These are phyloP conservation scores for Gyrodactylus bullatarudis DNA, from an alignment of 1,140 invertebrate species.

Conservation along the genomic window DNA sequence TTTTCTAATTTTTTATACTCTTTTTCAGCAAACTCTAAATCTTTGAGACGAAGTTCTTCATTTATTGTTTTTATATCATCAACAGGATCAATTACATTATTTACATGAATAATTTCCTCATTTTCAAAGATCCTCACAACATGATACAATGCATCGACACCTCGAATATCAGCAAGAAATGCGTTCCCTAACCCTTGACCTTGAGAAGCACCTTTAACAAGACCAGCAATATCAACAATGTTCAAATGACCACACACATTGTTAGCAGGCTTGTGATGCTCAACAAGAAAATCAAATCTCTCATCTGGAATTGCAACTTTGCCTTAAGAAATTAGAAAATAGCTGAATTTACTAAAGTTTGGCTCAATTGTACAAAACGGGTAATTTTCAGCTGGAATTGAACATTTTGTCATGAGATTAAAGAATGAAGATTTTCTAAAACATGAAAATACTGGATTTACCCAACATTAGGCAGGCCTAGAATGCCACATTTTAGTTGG, in stretches of 20 bases:
- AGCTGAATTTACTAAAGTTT: constrained; percentile 63
- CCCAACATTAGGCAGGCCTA: constrained; percentile 76
- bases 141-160: constrained; percentile 95
- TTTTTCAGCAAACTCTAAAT: constrained; percentile 39
- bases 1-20: constrained; percentile 54
- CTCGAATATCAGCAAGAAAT: constrained; percentile 85
- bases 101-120: constrained; percentile 81
- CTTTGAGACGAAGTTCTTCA: constrained; percentile 71
- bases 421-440: constrained; percentile 79
- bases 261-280: constrained; percentile 73
- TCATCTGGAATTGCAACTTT: constrained; percentile 84
- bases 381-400: constrained; percentile 80
- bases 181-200: constrained; percentile 91
- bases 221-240: constrained; percentile 82
- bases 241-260: constrained; percentile 42
- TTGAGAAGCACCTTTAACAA: constrained; percentile 84
- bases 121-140: constrained; percentile 81
- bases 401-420: constrained; percentile 82
- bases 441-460: constrained; percentile 13
- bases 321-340: constrained; percentile 27
- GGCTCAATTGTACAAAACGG: constrained; percentile 99
- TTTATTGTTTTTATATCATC: constrained; percentile 78
- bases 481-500: constrained; percentile 76
- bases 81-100: constrained; percentile 83
- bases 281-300: constrained; percentile 59